These are phyloP conservation scores for Microtus obscurus DNA, from an alignment of 2,797 vertebrate genomes.

Conservation along the genomic window DNA sequence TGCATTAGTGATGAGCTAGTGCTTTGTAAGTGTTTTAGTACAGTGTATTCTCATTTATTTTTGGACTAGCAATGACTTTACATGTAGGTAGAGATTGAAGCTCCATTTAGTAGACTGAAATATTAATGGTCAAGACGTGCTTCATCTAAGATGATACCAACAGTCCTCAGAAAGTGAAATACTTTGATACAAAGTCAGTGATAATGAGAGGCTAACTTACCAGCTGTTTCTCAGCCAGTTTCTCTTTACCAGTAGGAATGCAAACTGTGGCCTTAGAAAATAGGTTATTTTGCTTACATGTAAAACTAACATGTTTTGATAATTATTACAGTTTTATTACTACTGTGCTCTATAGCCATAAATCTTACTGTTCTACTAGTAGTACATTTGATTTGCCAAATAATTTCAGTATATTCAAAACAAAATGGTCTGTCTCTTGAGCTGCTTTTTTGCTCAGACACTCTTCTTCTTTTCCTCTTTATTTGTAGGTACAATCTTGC, in stretches of 20 bases:
- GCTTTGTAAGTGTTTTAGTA: background rate
- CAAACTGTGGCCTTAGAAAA: background rate
- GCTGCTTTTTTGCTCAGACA: background rate
- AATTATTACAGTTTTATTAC: background rate
- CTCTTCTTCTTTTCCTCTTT: background rate
- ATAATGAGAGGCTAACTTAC: background rate
- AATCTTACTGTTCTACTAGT: background rate
- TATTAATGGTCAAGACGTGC: background rate
- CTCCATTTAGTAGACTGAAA: background rate
- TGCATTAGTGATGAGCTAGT: background rate
- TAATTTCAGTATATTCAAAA: background rate
- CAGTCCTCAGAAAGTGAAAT: background rate
- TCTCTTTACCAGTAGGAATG: background rate
- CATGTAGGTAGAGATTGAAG: background rate
- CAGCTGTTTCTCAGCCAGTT: background rate
- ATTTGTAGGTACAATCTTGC: background rate
- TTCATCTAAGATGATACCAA: background rate
- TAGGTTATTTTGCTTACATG: background rate
- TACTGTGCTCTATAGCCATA: no score
- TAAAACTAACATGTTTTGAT: background rate
- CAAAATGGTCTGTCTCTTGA: background rate
- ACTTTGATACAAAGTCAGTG: background rate
- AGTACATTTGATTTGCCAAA: background rate
- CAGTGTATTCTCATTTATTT: background rate
- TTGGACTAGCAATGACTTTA: constrained; percentile 15